These are phyloP conservation scores for Halichondria panicea DNA, from an alignment of 37 sponge, comb jelly and placozoan genomes.

Conservation along the genomic window DNA sequence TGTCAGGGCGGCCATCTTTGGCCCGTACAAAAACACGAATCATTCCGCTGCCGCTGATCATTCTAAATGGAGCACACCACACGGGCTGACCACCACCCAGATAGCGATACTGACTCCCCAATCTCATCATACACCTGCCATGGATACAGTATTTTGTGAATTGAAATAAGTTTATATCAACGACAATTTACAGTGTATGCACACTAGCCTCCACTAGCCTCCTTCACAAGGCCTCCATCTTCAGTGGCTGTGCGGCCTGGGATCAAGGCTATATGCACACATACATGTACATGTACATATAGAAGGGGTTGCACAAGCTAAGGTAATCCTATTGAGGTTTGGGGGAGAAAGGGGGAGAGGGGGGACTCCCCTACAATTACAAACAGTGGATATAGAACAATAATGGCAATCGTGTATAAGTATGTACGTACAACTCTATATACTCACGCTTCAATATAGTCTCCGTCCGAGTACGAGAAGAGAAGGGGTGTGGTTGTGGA, in stretches of 20 bases:
- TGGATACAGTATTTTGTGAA: too few species aligned
- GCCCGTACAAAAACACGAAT: constrained; percentile 50
- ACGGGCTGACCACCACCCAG: constrained; percentile 19
- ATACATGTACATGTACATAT: not conserved
- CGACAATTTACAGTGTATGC: too few species aligned
- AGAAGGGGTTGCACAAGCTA: too few species aligned
- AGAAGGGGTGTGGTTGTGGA: constrained; percentile 74
- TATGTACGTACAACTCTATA: too few species aligned
- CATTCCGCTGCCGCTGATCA: constrained; percentile 50
- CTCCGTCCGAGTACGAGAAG: constrained; percentile 79
- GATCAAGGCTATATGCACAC: not conserved
- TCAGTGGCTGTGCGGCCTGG: not conserved
- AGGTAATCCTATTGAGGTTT: too few species aligned
- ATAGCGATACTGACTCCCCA: constrained; percentile 31
- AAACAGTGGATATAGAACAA: too few species aligned
- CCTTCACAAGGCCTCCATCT: not conserved
- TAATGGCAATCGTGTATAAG: too few species aligned
- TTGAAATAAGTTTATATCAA: too few species aligned
- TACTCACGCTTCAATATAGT: constrained; percentile 62
- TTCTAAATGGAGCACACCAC: constrained; percentile 54
- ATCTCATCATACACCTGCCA: constrained; percentile 52
- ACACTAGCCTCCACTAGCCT: too few species aligned
- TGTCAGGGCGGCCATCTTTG: constrained; percentile 56
- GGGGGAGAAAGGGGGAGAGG: too few species aligned
- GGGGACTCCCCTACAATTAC: too few species aligned